Evolutionary conservation across 2,797 vertebrate genomes (phyloP).

Genomic region (Monodelphis domestica): DNA sequence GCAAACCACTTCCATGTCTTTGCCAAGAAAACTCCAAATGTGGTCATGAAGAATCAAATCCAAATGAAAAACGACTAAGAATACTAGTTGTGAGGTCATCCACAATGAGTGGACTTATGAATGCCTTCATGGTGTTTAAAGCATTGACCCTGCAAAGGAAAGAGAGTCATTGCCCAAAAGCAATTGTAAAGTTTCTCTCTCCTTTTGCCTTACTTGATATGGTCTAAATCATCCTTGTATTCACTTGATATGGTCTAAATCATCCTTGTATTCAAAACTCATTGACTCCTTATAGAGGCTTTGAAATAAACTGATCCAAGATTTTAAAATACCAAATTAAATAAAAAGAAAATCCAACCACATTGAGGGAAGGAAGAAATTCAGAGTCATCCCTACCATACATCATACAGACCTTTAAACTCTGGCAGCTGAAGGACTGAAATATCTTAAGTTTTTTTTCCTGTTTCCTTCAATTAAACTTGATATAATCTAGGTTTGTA

Average conservation of each 20-base stretch:
- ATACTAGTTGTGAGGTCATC: background rate
- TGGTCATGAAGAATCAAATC: too few relatives aligned
- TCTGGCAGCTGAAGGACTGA: conserved; percentile 36
- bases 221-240: background rate
- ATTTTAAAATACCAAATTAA: background rate
- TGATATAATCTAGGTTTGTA: conserved; percentile 35
- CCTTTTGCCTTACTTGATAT: background rate
- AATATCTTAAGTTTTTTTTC: background rate
- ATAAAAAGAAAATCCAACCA: background rate
- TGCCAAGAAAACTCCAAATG: too few relatives aligned
- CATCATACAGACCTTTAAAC: background rate
- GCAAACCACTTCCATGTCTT: too few relatives aligned
- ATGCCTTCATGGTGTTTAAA: background rate
- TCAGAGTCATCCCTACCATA: background rate
- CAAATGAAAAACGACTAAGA: too few relatives aligned
- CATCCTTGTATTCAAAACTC: background rate
- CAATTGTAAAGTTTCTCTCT: background rate
- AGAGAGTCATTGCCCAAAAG: background rate
- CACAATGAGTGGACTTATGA: background rate
- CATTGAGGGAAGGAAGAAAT: background rate
- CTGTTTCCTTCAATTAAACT: conserved; percentile 48
- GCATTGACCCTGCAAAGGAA: background rate
- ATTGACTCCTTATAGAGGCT: background rate
- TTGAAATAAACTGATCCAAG: background rate
- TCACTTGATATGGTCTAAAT: background rate